Evolutionary conservation across 2,797 vertebrate species (phyloP), one percentile per base, ranked within the genome.

Genomic region (Hirundo rustica): DNA sequence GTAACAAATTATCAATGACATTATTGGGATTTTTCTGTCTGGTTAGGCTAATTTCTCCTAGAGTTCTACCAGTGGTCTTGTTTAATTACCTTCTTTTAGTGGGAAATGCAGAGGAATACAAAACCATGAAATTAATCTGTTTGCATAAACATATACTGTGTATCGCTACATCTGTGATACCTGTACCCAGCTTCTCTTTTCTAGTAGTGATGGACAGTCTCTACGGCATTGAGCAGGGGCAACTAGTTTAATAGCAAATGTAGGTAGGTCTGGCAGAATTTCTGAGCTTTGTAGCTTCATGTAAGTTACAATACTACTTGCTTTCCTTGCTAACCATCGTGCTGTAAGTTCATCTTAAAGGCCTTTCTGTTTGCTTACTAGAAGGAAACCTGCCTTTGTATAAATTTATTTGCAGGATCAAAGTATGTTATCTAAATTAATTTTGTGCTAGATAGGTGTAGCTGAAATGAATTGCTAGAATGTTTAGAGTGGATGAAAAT

Each of bases 361-460:
- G 42, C 11, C 57, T 85, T 30, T 50, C 21, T 79, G 7, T 57
- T 77, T 12, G 57, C 32, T 26, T 48, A 36, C 40, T 7, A 61
- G 34, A 50, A 61, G 25, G 75, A 92, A 80, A 78, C 11, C 2
- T 55, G 26, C 26, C 13, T 73, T 82, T 61, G 18, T 89, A 7
- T 74, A 70, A 77, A 34, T 88, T 95, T 88, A 67, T 86, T 92
- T 93, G 34, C 57, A 74, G 73, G 68, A 80, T 77, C 19, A 36
- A 65, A 79, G 29, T 77, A 16, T 27, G 32, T 67, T 53, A 53
- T 21, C 61, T 30, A 61, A 88, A 68, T 27, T 76, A 68, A 67
- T 55, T 68, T 58, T 60, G 53, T 87, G 23, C 8, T 82, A 82
- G 16, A 12, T 25, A 92, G 34, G 20, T 60, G 34, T 47, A 44